Percentiles rank a stretch among this genome's conserved stretches.
These are phyloP conservation scores for Brassicogethes aeneus DNA, from an alignment of 2,888 invertebrate species.

Conservation along the genomic window DNA sequence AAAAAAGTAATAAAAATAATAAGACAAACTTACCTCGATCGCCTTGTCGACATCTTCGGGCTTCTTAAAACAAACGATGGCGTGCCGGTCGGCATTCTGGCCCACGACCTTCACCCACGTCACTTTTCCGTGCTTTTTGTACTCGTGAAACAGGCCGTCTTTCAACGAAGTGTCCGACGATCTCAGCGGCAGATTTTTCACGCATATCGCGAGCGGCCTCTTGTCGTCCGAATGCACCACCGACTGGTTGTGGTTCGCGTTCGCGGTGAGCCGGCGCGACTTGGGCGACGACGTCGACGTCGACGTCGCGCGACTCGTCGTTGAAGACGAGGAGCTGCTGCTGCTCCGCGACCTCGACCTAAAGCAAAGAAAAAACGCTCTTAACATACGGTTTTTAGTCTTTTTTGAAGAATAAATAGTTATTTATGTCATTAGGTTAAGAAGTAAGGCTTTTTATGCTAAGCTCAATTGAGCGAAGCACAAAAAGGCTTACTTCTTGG, in stretches of 20 bases:
- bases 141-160: slow-evolving; percentile 96
- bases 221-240: slow-evolving; percentile 51
- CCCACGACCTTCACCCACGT: slow-evolving; percentile 87
- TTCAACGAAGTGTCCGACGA: slow-evolving; percentile 91
- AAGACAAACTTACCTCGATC: slow-evolving; percentile 81
- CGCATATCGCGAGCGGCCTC: slow-evolving; percentile 81
- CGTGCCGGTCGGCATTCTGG: slow-evolving; percentile 84
- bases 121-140: slow-evolving; percentile 97
- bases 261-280: slow-evolving; percentile 35
- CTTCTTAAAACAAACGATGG: slow-evolving; percentile 93
- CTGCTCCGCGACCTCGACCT: slow-evolving; percentile 45
- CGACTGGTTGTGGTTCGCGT: slow-evolving; percentile 21
- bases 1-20: no score
- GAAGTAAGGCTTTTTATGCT: no score
- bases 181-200: slow-evolving; percentile 79
- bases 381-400: not conserved
- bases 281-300: slow-evolving; percentile 50
- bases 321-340: slow-evolving; percentile 52
- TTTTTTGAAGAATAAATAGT: no score
- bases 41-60: slow-evolving; percentile 96
- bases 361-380: slow-evolving; percentile 11
- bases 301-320: slow-evolving; percentile 36
- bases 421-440: no score
- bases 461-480: no score
- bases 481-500: no score